A percentile compares a stretch with the other conserved stretches of the same genome.
phyloP scores from a whole-genome alignment of 2,797 vertebrate species.

The Falco novaeseelandiae region DNA sequence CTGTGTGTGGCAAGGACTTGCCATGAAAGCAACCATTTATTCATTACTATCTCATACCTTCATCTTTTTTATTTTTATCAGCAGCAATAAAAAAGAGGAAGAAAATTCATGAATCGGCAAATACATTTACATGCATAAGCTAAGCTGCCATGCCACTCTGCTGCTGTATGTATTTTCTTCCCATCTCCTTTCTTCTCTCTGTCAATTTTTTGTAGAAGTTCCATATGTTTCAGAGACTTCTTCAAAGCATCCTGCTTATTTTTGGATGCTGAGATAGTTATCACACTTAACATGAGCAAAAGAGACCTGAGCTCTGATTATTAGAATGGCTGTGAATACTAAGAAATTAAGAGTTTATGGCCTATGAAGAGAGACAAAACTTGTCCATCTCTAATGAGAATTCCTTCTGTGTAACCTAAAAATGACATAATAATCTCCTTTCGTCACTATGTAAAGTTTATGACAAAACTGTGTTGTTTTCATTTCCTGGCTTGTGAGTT shows the following conservation, averaged over 20 bases:
- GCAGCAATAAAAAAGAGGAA: background rate
- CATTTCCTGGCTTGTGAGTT: background rate
- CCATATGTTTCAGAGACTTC: background rate
- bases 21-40: background rate
- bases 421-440: background rate
- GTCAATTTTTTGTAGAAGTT: background rate
- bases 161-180: background rate
- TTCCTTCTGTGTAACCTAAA: background rate
- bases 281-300: background rate
- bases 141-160: background rate
- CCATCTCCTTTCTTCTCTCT: background rate
- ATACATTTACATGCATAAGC: background rate
- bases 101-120: background rate
- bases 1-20: background rate
- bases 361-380: background rate
- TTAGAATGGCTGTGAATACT: background rate
- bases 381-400: background rate
- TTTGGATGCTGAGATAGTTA: background rate
- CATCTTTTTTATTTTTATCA: background rate
- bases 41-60: background rate
- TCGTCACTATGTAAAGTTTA: background rate
- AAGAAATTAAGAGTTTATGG: background rate
- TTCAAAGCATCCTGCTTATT: background rate
- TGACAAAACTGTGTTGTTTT: background rate
- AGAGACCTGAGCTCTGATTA: background rate